Percentiles rank a stretch among this genome's conserved stretches.
phyloP scores from a whole-genome alignment of 2,888 invertebrate species.

The Drosophila yooni region DNA sequence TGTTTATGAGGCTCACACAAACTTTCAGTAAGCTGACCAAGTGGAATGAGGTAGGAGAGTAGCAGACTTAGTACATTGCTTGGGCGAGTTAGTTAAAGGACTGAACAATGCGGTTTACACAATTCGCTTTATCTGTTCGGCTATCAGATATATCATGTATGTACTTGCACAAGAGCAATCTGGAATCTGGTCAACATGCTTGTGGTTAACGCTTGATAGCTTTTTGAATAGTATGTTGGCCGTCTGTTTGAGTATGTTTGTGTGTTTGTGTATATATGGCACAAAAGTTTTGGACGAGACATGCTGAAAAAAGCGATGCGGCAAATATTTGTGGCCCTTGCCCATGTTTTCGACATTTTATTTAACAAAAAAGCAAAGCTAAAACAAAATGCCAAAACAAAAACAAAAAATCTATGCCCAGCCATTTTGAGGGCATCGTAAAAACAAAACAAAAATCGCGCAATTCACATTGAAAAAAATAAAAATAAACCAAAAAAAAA shows the following conservation, averaged over 20 bases:
- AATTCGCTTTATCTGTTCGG: constrained; percentile 23
- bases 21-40: neutral
- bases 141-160: constrained; percentile 30
- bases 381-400: constrained; percentile 24
- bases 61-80: neutral
- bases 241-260: constrained; percentile 3
- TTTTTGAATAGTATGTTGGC: constrained; percentile 59
- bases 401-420: constrained; percentile 27
- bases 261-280: constrained; percentile 23
- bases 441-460: constrained; percentile 64
- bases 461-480: constrained; percentile 43
- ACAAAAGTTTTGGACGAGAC: constrained; percentile 60
- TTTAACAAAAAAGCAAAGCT: constrained; percentile 32
- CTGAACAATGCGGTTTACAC: constrained; percentile 31
- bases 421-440: constrained; percentile 55
- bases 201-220: constrained; percentile 74
- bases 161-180: constrained; percentile 37
- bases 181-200: constrained; percentile 67
- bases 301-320: constrained; percentile 47
- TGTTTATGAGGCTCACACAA: neutral
- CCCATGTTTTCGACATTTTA: constrained; percentile 53
- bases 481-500: neutral
- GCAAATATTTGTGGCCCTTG: constrained; percentile 40
- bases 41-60: neutral
- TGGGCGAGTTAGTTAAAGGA: constrained; percentile 17